These are phyloP conservation scores for Ciconia nigra DNA, from an alignment of 2,797 vertebrate genomes.

Conservation along the genomic window DNA sequence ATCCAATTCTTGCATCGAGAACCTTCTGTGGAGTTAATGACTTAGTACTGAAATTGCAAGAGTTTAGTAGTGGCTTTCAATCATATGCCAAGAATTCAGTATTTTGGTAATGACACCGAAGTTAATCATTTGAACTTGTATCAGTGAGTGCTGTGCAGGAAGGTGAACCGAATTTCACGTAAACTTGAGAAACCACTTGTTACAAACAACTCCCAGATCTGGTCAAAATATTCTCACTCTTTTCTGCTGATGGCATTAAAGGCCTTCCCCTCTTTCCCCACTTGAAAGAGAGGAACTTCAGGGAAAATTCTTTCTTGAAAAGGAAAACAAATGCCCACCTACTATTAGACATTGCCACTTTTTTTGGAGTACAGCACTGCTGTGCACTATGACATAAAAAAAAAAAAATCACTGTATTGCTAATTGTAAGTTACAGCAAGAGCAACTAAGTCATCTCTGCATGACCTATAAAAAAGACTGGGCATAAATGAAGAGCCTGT, in stretches of 20 bases:
- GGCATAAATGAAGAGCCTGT: conserved; percentile 12
- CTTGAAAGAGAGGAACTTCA: background rate
- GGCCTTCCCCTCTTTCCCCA: background rate
- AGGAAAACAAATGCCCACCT: background rate
- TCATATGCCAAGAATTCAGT: background rate
- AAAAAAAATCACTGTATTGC: background rate
- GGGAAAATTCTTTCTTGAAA: background rate
- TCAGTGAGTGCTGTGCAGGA: background rate
- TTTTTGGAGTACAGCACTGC: background rate
- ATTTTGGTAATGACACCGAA: background rate
- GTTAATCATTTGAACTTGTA: background rate
- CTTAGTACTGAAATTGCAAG: background rate
- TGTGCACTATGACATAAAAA: background rate
- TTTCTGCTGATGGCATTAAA: background rate
- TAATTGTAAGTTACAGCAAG: background rate
- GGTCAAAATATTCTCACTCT: background rate
- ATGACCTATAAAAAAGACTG: background rate
- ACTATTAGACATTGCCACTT: background rate
- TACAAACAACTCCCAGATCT: background rate
- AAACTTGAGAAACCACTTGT: background rate
- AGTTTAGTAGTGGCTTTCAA: background rate
- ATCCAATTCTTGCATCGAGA: background rate
- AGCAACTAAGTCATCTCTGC: background rate
- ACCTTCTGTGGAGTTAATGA: background rate
- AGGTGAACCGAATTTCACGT: background rate